Base-by-base conservation (phyloP, 2,113 vertebrate species). In the Spheniscus mendiculus region DNA sequence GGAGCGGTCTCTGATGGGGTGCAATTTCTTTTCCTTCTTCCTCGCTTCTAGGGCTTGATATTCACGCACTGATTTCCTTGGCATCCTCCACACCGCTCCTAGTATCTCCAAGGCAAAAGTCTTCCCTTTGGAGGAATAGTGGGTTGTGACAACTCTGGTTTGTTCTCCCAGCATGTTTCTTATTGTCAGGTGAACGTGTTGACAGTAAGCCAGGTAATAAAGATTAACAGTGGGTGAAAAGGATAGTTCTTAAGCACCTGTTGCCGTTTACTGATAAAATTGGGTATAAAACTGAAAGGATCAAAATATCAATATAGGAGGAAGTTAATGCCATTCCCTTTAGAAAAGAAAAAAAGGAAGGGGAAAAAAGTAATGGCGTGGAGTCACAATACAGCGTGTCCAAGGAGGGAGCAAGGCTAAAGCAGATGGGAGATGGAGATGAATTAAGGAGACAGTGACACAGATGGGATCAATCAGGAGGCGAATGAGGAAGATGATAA, bases 1-100 rank as follows among this genome's bases (percentile, higher is more conserved):
- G 32, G 26, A 22, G 15, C 1, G 0, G 8, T 12, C 20, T 32
- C 42, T 20, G 0, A 0, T 2, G 53, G 63, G 53, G 26, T 18
- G 2, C 32, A 1, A 4, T 8, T 27, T 9, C n/a, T 63, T 22
- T 3, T 8, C 55, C 45, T 34, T 10, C 26, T 34, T 11, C 32
- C 38, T 12, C 9, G 5, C 10, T 40, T 12, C 36, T 40, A 9
- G 38, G 70, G 55, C 42, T 56, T 0, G 0, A 9, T 13, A 4
- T 7, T 44, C 50, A 2, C 1, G 1, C 50, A 6, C 44, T 5
- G 56, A 5, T 80, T 14, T 25, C 83, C 40, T 12, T 34, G 52
- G 32, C 52, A 11, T 2, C 38, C 27, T 34, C 50, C 12, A 5
- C 1, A 0, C 67, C 22, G 36, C 58, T 74, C 40, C 25, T 21